These are phyloP conservation scores for Mustela lutreola DNA, from an alignment of 2,113 vertebrate species.

Conservation along the genomic window DNA sequence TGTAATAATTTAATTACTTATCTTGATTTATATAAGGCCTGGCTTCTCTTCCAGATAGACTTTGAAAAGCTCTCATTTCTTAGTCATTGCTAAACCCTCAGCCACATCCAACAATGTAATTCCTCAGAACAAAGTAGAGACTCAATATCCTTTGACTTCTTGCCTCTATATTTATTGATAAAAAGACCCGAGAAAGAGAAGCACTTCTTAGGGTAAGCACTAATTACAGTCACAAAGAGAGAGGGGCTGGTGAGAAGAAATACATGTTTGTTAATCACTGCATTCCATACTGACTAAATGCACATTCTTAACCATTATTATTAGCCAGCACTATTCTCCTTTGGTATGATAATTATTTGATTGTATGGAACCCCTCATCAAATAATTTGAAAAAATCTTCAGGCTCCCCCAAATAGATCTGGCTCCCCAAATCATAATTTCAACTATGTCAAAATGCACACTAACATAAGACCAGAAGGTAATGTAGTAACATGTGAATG, in stretches of 20 bases:
- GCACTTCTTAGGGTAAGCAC: slow-evolving; percentile 31
- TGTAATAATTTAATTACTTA: background rate
- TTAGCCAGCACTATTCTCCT: background rate
- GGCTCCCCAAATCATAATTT: background rate
- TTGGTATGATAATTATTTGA: background rate
- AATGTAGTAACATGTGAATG: background rate
- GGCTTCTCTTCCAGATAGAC: background rate
- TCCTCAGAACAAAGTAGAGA: background rate
- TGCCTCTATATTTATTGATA: background rate
- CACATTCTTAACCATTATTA: background rate
- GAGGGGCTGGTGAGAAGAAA: background rate
- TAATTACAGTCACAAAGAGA: background rate
- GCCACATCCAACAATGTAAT: background rate
- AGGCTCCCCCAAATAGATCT: background rate
- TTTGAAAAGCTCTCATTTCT: slow-evolving; percentile 12
- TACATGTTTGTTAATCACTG: background rate
- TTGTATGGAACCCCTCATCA: background rate
- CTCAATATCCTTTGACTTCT: background rate
- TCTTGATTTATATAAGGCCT: background rate
- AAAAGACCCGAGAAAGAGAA: background rate
- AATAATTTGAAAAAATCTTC: slow-evolving; percentile 3
- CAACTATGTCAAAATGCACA: background rate
- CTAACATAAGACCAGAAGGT: background rate
- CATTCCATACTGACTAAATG: background rate
- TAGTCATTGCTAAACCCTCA: background rate